Evolutionary conservation across 2,888 invertebrate genomes (phyloP), one percentile per base, ranked within the genome.

Genomic region (Antitype chi): DNA sequence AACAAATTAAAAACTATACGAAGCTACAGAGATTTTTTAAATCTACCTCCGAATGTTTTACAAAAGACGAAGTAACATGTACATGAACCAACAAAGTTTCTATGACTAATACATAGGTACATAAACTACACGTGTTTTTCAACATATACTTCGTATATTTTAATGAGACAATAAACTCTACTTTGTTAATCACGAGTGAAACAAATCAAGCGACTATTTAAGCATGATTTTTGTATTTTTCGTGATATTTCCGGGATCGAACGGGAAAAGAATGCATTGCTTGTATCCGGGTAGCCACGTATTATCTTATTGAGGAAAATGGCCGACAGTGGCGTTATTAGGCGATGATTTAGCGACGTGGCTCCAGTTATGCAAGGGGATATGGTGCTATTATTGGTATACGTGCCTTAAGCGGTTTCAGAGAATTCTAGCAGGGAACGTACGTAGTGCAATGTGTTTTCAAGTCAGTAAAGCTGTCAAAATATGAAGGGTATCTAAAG

Each of bases 261-360:
- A 55, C 66, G 71, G 70, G 78, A 55, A 78, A 78, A 52, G 68
- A 59, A 67, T 70, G 70, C 64, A 59, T 64, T 62, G 62, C 32
- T 25, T 55, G 38, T 82, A 32, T 74, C 74, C 83, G 76, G 70
- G 64, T 70, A 28, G 28, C 52, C 78, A 64, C 68, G 70, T 83
- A 82, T 78, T 78, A 85, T 85, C 68, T 85, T 43, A 78, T 84
- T 84, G 86, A 84, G 84, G 84, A 83, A 84, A 86, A 84, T 73
- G 52, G 64, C 52, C 52, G 62, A 13, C 72, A 49, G 49, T 67
- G 63, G n/a, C 49, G 67, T 74, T 84, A 86, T 77, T 84, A 74
- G 74, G 74, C 70, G 47, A 84, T 83, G 86, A 84, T 84, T 75
- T 75, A 74, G 79, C 60, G 72, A 86, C 86, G 79, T 84, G 86